Percentiles rank a stretch among this genome's conserved stretches.
These are phyloP conservation scores for Tipula confusa DNA, from an alignment of 2,888 invertebrate genomes.

Conservation along the genomic window DNA sequence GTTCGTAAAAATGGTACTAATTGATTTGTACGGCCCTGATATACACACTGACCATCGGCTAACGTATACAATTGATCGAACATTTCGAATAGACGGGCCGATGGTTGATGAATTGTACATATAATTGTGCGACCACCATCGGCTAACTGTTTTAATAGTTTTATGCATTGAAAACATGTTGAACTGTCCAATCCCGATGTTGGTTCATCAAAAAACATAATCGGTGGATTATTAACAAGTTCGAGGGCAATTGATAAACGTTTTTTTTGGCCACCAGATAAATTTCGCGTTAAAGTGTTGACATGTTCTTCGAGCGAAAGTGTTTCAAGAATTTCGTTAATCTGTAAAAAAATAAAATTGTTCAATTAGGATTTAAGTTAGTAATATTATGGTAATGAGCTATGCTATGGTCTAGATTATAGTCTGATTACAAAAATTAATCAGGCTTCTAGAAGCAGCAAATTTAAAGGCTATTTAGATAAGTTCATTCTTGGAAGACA, in stretches of 20 bases:
- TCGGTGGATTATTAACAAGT: conserved; percentile 92
- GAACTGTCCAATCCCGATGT: conserved; percentile 95
- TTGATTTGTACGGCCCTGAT: conserved; percentile 82
- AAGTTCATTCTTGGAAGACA: too few relatives aligned
- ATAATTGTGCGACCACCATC: conserved; percentile 89
- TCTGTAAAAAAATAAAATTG: conserved; percentile 55
- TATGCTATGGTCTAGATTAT: too few relatives aligned
- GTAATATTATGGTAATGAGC: too few relatives aligned
- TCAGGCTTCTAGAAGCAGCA: too few relatives aligned
- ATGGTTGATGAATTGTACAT: conserved; percentile 90
- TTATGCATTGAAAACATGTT: conserved; percentile 91
- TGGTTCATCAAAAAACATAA: conserved; percentile 98
- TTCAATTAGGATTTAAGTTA: neutral
- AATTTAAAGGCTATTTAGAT: too few relatives aligned
- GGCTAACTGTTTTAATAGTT: conserved; percentile 81
- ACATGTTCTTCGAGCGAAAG: conserved; percentile 81
- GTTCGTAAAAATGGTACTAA: conserved; percentile 78
- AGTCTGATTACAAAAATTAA: too few relatives aligned
- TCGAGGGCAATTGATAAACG: conserved; percentile 91
- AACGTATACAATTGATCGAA: conserved; percentile 92
- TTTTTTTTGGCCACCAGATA: conserved; percentile 94
- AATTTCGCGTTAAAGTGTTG: conserved; percentile 83
- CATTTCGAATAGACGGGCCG: conserved; percentile 94
- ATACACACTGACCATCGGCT: conserved; percentile 92
- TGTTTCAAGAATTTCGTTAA: conserved; percentile 86